Conservation (phyloP, 1,140 invertebrate species). For the Mizuhopecten yessoensis region DNA sequence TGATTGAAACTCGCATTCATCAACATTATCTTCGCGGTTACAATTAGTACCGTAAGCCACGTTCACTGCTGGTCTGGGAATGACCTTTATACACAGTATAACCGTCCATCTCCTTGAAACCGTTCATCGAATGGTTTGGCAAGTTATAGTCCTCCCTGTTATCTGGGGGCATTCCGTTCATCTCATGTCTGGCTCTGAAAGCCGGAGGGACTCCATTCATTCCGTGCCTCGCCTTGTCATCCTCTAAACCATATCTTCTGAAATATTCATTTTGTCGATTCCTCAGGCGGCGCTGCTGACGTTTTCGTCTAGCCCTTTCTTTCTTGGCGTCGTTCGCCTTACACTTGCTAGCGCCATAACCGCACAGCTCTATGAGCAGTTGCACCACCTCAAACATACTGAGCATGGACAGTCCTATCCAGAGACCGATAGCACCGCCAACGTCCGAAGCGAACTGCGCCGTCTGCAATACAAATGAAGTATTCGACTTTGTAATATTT, state of each 20-base stretch:
- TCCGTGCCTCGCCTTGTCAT: neutral
- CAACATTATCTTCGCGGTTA: too few species aligned
- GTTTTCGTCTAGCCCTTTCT: constrained; percentile 14
- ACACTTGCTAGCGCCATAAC: constrained; percentile 50
- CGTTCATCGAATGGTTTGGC: neutral
- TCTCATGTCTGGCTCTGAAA: neutral
- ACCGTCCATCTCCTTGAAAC: neutral
- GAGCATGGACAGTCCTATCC: constrained; percentile 71
- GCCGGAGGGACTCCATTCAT: neutral
- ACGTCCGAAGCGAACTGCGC: constrained; percentile 75
- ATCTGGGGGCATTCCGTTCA: neutral
- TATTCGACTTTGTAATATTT: too few species aligned
- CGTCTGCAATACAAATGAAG: constrained; percentile 58
- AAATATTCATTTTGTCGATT: neutral
- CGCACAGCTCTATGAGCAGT: constrained; percentile 60
- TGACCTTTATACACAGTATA: neutral
- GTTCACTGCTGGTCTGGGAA: neutral
- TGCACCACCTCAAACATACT: constrained; percentile 71
- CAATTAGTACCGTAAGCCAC: too few species aligned
- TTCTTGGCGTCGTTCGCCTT: neutral
- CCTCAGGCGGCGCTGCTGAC: neutral
- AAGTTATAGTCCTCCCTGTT: neutral
- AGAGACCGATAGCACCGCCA: constrained; percentile 73
- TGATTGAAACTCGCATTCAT: too few species aligned
- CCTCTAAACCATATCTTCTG: neutral